Conservation (phyloP, 2,113 vertebrate genomes). For the Boulengeromyrus knoepffleri region DNA sequence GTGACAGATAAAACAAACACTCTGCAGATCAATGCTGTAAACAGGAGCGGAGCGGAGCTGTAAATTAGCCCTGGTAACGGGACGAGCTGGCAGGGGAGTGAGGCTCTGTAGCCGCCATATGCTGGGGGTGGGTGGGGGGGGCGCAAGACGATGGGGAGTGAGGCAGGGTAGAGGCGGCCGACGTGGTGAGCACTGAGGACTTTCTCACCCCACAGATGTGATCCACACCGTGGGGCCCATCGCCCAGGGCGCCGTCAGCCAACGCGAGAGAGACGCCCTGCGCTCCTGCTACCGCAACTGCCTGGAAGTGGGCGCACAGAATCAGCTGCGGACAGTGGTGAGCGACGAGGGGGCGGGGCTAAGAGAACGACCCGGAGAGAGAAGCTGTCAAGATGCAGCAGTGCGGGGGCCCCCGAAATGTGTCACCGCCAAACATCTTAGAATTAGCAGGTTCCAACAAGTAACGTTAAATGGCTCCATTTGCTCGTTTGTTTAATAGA, state of each 20-base stretch:
- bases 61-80: constrained; percentile 35
- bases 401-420: background rate
- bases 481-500: background rate
- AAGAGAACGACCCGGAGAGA: background rate
- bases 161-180: background rate
- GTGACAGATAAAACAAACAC: constrained; percentile 35
- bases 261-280: constrained; percentile 54
- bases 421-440: background rate
- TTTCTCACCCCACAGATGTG: constrained; percentile 58
- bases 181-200: background rate
- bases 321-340: constrained; percentile 66
- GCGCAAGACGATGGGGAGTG: constrained; percentile 6
- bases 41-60: constrained; percentile 35
- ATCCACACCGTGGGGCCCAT: constrained; percentile 84
- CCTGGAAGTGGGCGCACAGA: constrained; percentile 54
- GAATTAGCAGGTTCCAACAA: background rate
- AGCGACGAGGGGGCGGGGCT: constrained; percentile 31
- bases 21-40: constrained; percentile 36
- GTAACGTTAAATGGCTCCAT: background rate
- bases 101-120: background rate
- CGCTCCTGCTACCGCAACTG: constrained; percentile 73
- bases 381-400: background rate
- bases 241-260: constrained; percentile 50
- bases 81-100: constrained; percentile 21
- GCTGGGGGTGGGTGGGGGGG: background rate